These are phyloP conservation scores for Gastrophryne carolinensis DNA, from an alignment of 2,797 vertebrate species.

Conservation along the genomic window DNA sequence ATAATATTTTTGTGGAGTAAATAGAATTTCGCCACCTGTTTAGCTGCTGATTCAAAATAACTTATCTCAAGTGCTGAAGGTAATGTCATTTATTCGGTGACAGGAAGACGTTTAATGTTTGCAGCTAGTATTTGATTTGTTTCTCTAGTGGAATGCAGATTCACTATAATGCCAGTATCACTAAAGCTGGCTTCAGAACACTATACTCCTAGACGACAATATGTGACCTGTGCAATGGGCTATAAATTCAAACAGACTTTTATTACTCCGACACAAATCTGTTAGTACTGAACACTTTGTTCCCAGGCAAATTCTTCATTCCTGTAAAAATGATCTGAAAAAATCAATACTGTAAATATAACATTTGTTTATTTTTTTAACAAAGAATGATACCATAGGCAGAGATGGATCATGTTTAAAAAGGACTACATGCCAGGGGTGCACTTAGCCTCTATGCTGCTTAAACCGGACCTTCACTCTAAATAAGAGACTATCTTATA, in stretches of 20 bases:
- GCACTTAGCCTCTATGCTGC: no score
- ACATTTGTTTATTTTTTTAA: no score
- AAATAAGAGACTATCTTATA: no score
- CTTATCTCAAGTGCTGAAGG: slow-evolving; percentile 35
- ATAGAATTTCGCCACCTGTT: slow-evolving; percentile 41
- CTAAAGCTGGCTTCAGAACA: slow-evolving; percentile 11
- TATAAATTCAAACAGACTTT: slow-evolving; percentile 16
- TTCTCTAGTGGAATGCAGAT: slow-evolving; percentile 31
- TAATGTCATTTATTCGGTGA: slow-evolving; percentile 26
- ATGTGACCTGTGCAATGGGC: slow-evolving; percentile 22
- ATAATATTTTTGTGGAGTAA: slow-evolving; percentile 36
- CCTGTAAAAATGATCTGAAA: no score
- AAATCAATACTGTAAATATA: no score
- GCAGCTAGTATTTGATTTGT: slow-evolving; percentile 23
- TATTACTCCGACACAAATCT: slow-evolving; percentile 7
- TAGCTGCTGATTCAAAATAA: slow-evolving; percentile 37
- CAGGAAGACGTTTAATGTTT: slow-evolving; percentile 25
- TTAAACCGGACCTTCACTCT: no score
- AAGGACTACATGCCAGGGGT: no score
- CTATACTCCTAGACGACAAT: slow-evolving; percentile 1
- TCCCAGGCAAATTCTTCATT: neutral
- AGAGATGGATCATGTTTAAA: no score
- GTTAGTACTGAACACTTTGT: neutral
- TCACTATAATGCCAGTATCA: slow-evolving; percentile 15
- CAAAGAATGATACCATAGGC: no score